Evolutionary conservation across 2,797 vertebrate genomes (phyloP), one percentile per base, ranked within the genome.

Genomic region (Pelobates cultripes): DNA sequence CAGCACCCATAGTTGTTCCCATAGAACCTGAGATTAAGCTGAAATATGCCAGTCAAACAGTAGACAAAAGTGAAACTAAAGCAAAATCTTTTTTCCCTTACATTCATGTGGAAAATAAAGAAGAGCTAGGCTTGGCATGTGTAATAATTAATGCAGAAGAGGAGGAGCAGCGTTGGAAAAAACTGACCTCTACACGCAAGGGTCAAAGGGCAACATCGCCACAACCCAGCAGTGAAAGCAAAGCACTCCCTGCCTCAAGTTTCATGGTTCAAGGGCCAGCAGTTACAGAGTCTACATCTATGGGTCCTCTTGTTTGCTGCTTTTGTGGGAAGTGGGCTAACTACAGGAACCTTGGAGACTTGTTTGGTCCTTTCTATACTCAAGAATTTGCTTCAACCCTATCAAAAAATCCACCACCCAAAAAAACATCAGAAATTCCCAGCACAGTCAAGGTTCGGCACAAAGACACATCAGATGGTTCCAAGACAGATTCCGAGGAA

Each of bases 311-410:
- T 85, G 94, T 99, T 60, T 99, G 98, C 88, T 99, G 97, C 90
- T 94, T 99, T 51, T 99, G 98, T 88, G 97, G 98, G 89, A 99
- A 99, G 91, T 99, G 97, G 96, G 97, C 97, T 84, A 99, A 98
- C 92, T 99, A 97, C 89, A 96, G 97, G 86, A 97, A 98, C 88
- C 96, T 99, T 78, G 98, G 98, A 41, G 98, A 99, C 90, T 96
- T 99, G 77, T 99, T 97, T 51, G 98, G 98, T 85, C 98, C 98
- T 70, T 99, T 96, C 91, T 99, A 99, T 88, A 97, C 96, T 64
- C 96, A 97, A 83, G 97, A 99, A 90, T 99, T 99, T 2, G 96
- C 95, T 70, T 94, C 96, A 85, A 97, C 95, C 78, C 94, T 99
- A 82, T 96, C 96, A 83, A 99, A 99, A 90, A 99, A 98, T 87